phyloP scores from a whole-genome alignment of 2,888 invertebrate genomes.

The Adelphocoris suturalis region DNA sequence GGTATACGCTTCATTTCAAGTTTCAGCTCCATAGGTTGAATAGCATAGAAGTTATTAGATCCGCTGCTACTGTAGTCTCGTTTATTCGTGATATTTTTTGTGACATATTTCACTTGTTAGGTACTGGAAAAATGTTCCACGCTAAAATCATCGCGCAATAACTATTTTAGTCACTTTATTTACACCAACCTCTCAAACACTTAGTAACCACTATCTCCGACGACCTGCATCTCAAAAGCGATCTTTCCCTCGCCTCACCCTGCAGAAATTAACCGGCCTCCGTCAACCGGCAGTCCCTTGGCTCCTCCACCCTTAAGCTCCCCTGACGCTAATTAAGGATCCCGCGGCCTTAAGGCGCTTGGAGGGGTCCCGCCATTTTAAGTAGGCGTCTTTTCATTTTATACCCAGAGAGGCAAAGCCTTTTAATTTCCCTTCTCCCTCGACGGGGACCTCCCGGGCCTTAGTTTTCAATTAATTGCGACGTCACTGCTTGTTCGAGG shows the following conservation, averaged over 20 bases:
- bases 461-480: slow-evolving; percentile 36
- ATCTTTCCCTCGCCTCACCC: not conserved
- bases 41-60: too few species aligned
- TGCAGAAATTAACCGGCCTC: slow-evolving; percentile 18
- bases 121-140: too few species aligned
- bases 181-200: too few species aligned
- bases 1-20: too few species aligned
- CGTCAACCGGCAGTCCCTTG: not conserved
- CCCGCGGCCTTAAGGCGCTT: not conserved
- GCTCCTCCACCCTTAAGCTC: not conserved
- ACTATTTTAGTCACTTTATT: too few species aligned
- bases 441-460: not conserved
- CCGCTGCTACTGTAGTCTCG: too few species aligned
- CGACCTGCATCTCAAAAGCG: not conserved
- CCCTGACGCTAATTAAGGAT: slow-evolving; percentile 34
- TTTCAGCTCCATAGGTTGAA: too few species aligned
- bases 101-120: too few species aligned
- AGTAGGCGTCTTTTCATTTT: slow-evolving; percentile 29
- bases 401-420: not conserved
- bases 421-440: slow-evolving; percentile 1
- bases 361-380: slow-evolving; percentile 3
- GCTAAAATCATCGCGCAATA: too few species aligned
- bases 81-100: too few species aligned
- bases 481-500: not conserved
- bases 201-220: not conserved